Evolutionary conservation across 2,797 vertebrate genomes (phyloP).

Genomic region (Spondyliosoma cantharus): DNA sequence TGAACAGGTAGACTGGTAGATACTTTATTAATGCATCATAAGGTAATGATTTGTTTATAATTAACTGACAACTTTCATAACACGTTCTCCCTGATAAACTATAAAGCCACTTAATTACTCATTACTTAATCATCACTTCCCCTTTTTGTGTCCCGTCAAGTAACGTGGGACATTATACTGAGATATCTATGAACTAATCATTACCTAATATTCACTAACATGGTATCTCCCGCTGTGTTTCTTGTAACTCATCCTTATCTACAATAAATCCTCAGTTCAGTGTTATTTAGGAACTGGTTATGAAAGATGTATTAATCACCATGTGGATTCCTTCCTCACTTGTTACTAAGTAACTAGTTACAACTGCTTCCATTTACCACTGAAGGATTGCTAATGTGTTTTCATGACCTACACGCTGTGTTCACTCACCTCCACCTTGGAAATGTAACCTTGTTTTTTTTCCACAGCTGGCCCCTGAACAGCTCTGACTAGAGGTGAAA

Average conservation of each 20-base stretch:
- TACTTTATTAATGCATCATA: background rate
- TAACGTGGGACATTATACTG: background rate
- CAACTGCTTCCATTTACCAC: background rate
- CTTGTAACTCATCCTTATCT: background rate
- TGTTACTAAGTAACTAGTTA: too few relatives aligned
- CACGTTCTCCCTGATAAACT: background rate
- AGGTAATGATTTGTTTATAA: background rate
- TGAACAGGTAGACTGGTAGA: background rate
- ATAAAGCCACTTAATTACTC: background rate
- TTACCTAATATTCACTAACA: background rate
- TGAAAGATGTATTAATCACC: background rate
- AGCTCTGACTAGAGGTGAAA: background rate
- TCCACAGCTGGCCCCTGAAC: background rate
- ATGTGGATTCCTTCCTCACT: background rate
- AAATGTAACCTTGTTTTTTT: background rate
- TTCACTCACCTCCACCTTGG: background rate
- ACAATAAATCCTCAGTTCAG: too few relatives aligned
- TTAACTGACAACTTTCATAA: background rate
- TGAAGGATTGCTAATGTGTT: background rate
- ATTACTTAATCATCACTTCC: background rate
- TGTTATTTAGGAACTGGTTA: background rate
- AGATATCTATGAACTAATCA: background rate
- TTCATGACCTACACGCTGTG: background rate
- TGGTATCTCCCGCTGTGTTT: too few relatives aligned
- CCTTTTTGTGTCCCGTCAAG: background rate